Conservation (phyloP, 2,113 vertebrate species). For the Panurus biarmicus region DNA sequence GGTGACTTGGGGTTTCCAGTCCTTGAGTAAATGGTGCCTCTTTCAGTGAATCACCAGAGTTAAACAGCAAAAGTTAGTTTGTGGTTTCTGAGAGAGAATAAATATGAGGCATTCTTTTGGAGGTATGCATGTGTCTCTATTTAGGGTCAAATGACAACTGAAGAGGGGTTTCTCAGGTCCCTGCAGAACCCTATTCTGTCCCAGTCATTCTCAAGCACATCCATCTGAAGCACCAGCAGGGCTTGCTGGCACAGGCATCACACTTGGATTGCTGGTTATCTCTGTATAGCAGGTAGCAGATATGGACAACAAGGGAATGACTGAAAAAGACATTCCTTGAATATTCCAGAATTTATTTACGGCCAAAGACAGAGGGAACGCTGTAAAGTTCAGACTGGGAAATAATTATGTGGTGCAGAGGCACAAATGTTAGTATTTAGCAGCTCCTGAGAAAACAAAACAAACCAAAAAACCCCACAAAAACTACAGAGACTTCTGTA, state of each 20-base stretch:
- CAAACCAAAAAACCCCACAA: background rate
- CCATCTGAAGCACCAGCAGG: background rate
- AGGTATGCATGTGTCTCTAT: background rate
- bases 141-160: background rate
- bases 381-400: background rate
- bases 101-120: background rate
- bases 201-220: background rate
- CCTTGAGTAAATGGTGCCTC: background rate
- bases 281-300: conserved; percentile 1
- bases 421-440: background rate
- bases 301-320: conserved; percentile 5
- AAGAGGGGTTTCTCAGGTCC: background rate
- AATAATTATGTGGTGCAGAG: background rate
- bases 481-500: background rate
- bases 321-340: background rate
- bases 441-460: background rate
- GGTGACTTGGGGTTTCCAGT: background rate
- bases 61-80: background rate
- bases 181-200: background rate
- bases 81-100: background rate
- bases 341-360: conserved; percentile 3
- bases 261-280: background rate
- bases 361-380: background rate
- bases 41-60: background rate
- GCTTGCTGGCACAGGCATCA: background rate